phyloP scores from a whole-genome alignment of 2,797 vertebrate species.

The Sebastes cheni region DNA sequence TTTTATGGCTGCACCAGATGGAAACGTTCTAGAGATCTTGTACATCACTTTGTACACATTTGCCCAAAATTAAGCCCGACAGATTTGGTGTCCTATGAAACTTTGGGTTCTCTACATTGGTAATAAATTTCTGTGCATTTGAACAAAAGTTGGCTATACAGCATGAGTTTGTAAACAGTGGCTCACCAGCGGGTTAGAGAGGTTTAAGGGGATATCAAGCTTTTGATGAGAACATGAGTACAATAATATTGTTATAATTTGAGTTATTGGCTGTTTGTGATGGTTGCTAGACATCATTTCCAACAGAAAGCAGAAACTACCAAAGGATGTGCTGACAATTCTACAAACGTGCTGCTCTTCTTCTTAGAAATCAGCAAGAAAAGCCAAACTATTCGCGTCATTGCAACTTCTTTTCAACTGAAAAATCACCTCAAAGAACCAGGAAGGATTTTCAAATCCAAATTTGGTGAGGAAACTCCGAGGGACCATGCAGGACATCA shows the following conservation, averaged over 20 bases:
- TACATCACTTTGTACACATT: background rate
- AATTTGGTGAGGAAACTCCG: background rate
- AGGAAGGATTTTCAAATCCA: background rate
- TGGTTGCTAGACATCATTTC: background rate
- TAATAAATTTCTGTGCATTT: background rate
- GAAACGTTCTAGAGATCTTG: background rate
- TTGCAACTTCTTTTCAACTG: background rate
- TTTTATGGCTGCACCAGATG: background rate
- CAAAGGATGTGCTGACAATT: background rate
- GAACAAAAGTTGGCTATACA: background rate
- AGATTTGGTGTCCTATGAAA: background rate
- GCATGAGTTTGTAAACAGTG: background rate
- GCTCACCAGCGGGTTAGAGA: background rate
- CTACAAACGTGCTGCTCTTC: no score
- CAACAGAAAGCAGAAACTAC: background rate
- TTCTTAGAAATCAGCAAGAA: background rate
- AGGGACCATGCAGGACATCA: background rate
- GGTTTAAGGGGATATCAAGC: background rate
- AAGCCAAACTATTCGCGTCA: background rate
- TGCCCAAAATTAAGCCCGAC: background rate
- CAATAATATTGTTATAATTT: background rate
- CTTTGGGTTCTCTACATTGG: background rate
- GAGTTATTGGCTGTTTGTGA: background rate
- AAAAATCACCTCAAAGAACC: background rate
- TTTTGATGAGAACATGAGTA: background rate